Conservation (phyloP, 1,140 invertebrate genomes). For the Cheumatopsyche charites region DNA sequence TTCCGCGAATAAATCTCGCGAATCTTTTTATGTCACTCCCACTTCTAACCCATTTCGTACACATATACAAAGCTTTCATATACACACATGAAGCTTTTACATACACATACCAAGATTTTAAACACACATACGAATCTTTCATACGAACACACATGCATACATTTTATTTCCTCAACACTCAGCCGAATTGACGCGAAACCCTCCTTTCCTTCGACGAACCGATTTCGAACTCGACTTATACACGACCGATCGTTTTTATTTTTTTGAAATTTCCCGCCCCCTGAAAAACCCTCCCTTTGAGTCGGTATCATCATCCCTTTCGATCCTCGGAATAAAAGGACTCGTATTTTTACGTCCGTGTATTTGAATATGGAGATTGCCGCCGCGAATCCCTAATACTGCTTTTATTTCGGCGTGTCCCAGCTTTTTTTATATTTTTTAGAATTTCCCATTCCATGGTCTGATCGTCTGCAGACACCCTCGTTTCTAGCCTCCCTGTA, state of each 20-base stretch:
- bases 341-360: conserved; percentile 28
- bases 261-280: not conserved
- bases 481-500: not conserved
- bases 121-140: too few relatives aligned
- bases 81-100: too few relatives aligned
- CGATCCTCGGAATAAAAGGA: not conserved
- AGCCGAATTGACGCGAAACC: not conserved
- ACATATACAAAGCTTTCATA: too few relatives aligned
- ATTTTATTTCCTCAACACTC: not conserved
- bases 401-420: conserved; percentile 30
- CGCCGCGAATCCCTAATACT: conserved; percentile 29
- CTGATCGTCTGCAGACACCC: too few relatives aligned
- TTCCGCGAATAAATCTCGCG: too few relatives aligned
- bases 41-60: too few relatives aligned
- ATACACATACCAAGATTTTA: too few relatives aligned
- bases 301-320: conserved; percentile 8
- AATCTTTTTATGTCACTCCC: too few relatives aligned
- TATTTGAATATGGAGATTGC: conserved; percentile 38
- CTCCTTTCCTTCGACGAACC: not conserved
- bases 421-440: too few relatives aligned
- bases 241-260: too few relatives aligned
- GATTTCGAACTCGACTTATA: conserved; percentile 2
- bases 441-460: too few relatives aligned
- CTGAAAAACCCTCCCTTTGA: too few relatives aligned
- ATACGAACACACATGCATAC: not conserved